phyloP scores from a whole-genome alignment of 1,140 invertebrate species.

The Drosophila gunungcola region DNA sequence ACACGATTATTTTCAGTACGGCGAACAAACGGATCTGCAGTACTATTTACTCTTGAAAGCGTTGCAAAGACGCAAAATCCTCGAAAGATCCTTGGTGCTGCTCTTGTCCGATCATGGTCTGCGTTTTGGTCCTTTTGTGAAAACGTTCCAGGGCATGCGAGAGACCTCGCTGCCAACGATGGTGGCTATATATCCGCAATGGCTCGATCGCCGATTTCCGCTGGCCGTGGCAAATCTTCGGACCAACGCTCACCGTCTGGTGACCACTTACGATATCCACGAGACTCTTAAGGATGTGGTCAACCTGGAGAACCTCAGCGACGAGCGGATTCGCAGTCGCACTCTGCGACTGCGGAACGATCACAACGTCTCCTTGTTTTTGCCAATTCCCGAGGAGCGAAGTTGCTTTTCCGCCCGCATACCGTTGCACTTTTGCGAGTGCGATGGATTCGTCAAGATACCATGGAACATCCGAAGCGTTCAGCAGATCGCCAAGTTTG shows the following conservation, averaged over 20 bases:
- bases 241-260: constrained; percentile 10
- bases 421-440: constrained; percentile 17
- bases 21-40: not conserved
- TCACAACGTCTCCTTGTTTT: constrained; percentile 19
- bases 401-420: constrained; percentile 20
- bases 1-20: constrained; percentile 30
- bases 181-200: constrained; percentile 18
- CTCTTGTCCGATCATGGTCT: constrained; percentile 30
- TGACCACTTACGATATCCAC: constrained; percentile 25
- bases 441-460: constrained; percentile 1
- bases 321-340: constrained; percentile 1
- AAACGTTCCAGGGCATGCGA: constrained; percentile 20
- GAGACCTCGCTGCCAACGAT: constrained; percentile 16
- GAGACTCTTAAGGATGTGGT: constrained; percentile 25
- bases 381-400: constrained; percentile 33
- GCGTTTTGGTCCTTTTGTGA: constrained; percentile 11
- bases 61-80: not conserved
- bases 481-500: not conserved
- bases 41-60: constrained; percentile 3
- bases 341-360: constrained; percentile 4
- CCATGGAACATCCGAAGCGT: not conserved
- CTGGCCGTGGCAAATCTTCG: constrained; percentile 19
- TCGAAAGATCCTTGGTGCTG: constrained; percentile 7
- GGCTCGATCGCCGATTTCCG: constrained; percentile 5
- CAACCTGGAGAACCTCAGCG: constrained; percentile 7